Evolutionary conservation across 1,140 invertebrate species (phyloP), one percentile per base, ranked within the genome.

Genomic region (Capitella teleta): DNA sequence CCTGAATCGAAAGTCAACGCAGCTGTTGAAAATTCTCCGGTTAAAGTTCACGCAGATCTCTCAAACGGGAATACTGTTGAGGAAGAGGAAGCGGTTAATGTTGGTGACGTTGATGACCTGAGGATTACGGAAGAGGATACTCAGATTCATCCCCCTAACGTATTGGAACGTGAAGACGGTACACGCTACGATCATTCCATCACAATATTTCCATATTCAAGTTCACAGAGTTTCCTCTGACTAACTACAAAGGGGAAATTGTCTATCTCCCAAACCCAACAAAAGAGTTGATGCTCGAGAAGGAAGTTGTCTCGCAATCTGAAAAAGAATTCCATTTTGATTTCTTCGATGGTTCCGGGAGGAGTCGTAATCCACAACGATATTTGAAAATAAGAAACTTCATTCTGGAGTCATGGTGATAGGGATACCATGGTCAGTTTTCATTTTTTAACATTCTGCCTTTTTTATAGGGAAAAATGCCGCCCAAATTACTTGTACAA

Each of bases 341-440:
- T 51, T 81, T 79, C 61, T 81, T 81, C 68, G 74, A 78, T 62
- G 76, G 77, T 3, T 62, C 75, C 47, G 57, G 68, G 18, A 66
- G 71, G n/a, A 28, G n/a, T 1, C 80, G 80, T 67, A 80, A 77
- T 10, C 77, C 77, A 14, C 69, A 77, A 49, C 67, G 78, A 56
- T 81, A 81, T 63, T 58, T 79, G 42, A 75, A 74, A 60, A 80
- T 81, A 40, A 67, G 80, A 40, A 80, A 78, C 60, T 76, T 77
- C 58, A 79, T 82, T 52, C 52, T 81, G 8, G 74, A 77, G 32
- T 67, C 61, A 40, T 82, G 80, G 67, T 67, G 16, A 16, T 34
- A 16, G 16, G 10, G 10, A 34, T 16, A 12, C 16, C 32, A 34
- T 10, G 32, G 32, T 16, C 32, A 12, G 32, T 34, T 34, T 34